Evolutionary conservation across 2,113 vertebrate species (phyloP), one percentile per base, ranked within the genome.

Genomic region (Lichenostomus cassidix): DNA sequence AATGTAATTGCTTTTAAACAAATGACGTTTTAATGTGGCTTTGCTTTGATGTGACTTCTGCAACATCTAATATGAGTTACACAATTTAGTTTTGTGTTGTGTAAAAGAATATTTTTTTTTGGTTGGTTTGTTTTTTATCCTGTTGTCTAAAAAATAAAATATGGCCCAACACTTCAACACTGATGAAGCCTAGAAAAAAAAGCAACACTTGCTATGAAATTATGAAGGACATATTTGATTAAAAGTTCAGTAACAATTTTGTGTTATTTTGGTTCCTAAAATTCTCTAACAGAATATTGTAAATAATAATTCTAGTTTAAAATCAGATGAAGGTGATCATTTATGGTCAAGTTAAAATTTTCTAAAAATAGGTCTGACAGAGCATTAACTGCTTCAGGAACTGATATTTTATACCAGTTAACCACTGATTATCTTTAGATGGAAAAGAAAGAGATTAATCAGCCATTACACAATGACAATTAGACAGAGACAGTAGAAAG

Each of bases 361-460:
- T 83, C 27, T 87, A 92, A 81, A 97, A 87, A 41, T 77, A 58
- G 6, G 20, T 59, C 82, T 82, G 62, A 87, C 28, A 42, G 41
- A 87, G 7, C 11, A 76, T 60, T 82, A 76, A 49, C 27, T 83
- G 27, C 33, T 87, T 55, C 17, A 56, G n/a, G 42, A 92, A 67
- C 33, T 42, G 60, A 42, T 94, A 70, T 88, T 87, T 56, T 75
- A 86, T 87, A 74, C 63, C 42, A 52, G 49, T 68, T 93, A 78
- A 73, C 33, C 44, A 42, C 39, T 89, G 79, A 83, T 92, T 96
- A 75, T 67, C 22, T 88, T 84, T 74, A 77, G 67, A 73, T 27
- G 17, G 91, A 93, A 89, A 89, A 56, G 52, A 68, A 78, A 87
- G 39, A 90, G 71, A 87, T 94, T 92, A 80, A 94, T 95, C 73